Evolutionary conservation across 1,140 invertebrate species (phyloP).

Genomic region (Pogonomyrmex barbatus): DNA sequence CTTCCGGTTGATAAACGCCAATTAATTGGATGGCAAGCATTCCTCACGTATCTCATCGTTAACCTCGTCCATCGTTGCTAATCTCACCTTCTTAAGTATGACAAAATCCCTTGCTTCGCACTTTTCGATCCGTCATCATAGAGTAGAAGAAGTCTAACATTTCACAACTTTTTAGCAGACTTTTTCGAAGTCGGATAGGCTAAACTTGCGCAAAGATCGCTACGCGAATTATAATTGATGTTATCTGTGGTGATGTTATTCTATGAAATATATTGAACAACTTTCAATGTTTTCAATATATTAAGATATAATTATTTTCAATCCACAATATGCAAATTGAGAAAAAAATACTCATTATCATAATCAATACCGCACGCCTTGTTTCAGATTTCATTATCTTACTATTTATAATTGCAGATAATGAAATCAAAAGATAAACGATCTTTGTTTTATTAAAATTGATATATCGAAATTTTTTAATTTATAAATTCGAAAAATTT

Average conservation of each 20-base stretch:
- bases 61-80: too few relatives aligned
- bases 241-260: not conserved
- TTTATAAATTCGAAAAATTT: not conserved
- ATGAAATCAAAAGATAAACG: slow-evolving; percentile 11
- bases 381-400: not conserved
- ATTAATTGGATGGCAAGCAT: slow-evolving; percentile 2
- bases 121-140: not conserved
- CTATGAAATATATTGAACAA: not conserved
- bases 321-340: not conserved
- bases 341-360: not conserved
- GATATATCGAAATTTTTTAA: not conserved
- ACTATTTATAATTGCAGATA: not conserved
- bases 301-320: not conserved
- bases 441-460: not conserved
- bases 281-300: not conserved
- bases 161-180: slow-evolving; percentile 38
- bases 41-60: slow-evolving; percentile 1
- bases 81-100: slow-evolving; percentile 10
- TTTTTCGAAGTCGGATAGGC: slow-evolving; percentile 48
- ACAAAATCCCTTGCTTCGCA: slow-evolving; percentile 19
- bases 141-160: slow-evolving; percentile 37
- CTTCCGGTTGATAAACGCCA: not conserved
- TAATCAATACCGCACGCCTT: not conserved
- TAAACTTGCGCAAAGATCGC: slow-evolving; percentile 36
- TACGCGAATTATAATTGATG: slow-evolving; percentile 31